Conservation (phyloP, 2,888 invertebrate species). For the Mylabris sibirica region DNA sequence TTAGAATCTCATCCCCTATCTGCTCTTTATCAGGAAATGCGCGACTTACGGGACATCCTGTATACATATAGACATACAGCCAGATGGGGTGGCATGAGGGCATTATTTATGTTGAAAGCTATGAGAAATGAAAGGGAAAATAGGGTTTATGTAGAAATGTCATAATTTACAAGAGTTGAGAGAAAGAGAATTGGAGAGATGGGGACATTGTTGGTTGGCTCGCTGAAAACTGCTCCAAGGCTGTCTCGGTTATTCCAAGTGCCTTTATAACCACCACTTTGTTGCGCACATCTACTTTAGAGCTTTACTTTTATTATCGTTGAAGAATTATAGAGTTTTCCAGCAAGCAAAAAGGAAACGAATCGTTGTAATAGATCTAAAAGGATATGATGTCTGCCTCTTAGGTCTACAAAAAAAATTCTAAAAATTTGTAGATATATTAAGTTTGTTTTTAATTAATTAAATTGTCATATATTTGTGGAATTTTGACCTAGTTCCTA, state of each 20-base stretch:
- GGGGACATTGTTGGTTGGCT: slow-evolving; percentile 49
- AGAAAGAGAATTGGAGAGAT: slow-evolving; percentile 31
- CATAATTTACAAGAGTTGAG: slow-evolving; percentile 50
- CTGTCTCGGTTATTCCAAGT: slow-evolving; percentile 39
- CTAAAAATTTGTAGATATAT: not conserved
- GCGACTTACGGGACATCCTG: too few relatives aligned
- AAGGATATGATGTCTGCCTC: not conserved
- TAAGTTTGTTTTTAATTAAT: not conserved
- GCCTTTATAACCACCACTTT: slow-evolving; percentile 41
- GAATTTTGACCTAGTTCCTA: slow-evolving; percentile 26
- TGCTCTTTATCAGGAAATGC: too few relatives aligned
- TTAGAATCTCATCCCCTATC: too few relatives aligned
- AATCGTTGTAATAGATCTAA: not conserved
- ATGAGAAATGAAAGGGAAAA: slow-evolving; percentile 58
- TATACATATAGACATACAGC: slow-evolving; percentile 17
- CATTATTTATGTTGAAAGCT: slow-evolving; percentile 52
- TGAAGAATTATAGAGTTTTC: slow-evolving; percentile 37
- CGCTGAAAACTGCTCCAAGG: slow-evolving; percentile 45
- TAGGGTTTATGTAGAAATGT: slow-evolving; percentile 55
- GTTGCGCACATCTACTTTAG: slow-evolving; percentile 37
- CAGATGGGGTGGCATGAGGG: slow-evolving; percentile 25
- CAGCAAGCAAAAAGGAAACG: not conserved
- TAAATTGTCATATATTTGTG: not conserved
- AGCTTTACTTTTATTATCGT: slow-evolving; percentile 38
- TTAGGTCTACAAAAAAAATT: not conserved